Evolutionary conservation across 2,113 vertebrate species (phyloP).

Genomic region (Epinephelus cyanopodus): DNA sequence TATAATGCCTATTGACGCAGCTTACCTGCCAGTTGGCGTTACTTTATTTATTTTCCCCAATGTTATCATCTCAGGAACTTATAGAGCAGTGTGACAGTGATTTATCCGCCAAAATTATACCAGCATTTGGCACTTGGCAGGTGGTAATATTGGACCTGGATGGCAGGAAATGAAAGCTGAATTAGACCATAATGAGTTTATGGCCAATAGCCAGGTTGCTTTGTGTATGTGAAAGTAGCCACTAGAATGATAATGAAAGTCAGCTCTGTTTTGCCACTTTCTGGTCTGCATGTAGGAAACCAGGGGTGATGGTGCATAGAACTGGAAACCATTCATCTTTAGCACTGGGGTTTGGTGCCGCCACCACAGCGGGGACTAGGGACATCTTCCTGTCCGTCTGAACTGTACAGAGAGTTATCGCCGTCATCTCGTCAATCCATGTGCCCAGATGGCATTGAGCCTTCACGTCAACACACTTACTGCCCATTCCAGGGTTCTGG

Average conservation of each 20-base stretch:
- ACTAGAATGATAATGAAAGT: conserved; percentile 67
- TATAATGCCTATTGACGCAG: neutral
- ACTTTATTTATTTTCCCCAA: neutral
- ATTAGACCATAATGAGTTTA: conserved; percentile 60
- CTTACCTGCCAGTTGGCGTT: neutral
- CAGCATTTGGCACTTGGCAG: conserved; percentile 65
- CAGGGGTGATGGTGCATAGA: conserved; percentile 70
- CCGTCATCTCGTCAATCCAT: conserved; percentile 68
- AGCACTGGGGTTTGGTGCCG: conserved; percentile 70
- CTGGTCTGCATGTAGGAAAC: conserved; percentile 58
- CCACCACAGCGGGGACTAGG: conserved; percentile 63
- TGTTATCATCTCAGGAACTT: conserved; percentile 26
- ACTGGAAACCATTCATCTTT: conserved; percentile 73
- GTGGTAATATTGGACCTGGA: conserved; percentile 66
- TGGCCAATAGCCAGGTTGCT: conserved; percentile 65
- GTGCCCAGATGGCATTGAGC: conserved; percentile 84
- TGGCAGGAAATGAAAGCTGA: conserved; percentile 71
- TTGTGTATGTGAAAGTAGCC: conserved; percentile 57
- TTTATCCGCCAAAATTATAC: conserved; percentile 53
- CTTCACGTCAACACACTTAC: conserved; percentile 75
- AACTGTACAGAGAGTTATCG: conserved; percentile 66
- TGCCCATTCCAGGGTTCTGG: conserved; percentile 75
- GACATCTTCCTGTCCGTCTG: conserved; percentile 70
- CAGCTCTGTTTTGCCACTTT: conserved; percentile 33
- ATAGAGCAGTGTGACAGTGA: neutral